Evolutionary conservation across 1,140 invertebrate species (phyloP).

Genomic region (Drosophila tristis): DNA sequence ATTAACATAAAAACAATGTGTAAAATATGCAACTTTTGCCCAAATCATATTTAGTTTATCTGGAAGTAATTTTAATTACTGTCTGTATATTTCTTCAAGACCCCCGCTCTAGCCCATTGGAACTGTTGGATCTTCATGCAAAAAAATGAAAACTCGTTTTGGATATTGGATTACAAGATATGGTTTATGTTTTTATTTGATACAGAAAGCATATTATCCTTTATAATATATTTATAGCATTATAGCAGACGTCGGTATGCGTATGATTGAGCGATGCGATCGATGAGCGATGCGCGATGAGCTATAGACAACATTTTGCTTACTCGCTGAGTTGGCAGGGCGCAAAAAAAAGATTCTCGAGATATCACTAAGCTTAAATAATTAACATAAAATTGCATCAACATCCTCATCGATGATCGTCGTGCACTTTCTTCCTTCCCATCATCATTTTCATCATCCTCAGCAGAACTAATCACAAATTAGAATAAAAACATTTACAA

Average conservation of each 20-base stretch:
- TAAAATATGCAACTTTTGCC: too few species aligned
- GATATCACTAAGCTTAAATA: slow-evolving; percentile 59
- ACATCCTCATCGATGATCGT: not conserved
- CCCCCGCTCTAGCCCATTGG: too few species aligned
- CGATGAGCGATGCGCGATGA: slow-evolving; percentile 7
- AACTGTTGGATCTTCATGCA: too few species aligned
- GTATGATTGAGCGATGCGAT: slow-evolving; percentile 15
- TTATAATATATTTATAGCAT: slow-evolving; percentile 29
- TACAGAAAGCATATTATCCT: slow-evolving; percentile 51
- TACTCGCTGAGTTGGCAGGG: slow-evolving; percentile 40
- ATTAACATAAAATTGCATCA: slow-evolving; percentile 36
- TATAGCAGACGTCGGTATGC: slow-evolving; percentile 16
- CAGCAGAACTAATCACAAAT: slow-evolving; percentile 49
- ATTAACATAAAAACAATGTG: too few species aligned
- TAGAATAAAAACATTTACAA: slow-evolving; percentile 46
- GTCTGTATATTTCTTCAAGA: too few species aligned
- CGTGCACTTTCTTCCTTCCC: not conserved
- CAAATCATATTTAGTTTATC: too few species aligned
- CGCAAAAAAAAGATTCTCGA: slow-evolving; percentile 41
- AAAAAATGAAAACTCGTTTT: too few species aligned
- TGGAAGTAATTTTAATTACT: too few species aligned
- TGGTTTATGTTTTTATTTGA: slow-evolving; percentile 55
- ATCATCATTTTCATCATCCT: not conserved
- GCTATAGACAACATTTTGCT: slow-evolving; percentile 28
- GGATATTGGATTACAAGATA: slow-evolving; percentile 40